Conservation (phyloP, 2,113 vertebrate genomes). For the Psilopsiagon aymara region DNA sequence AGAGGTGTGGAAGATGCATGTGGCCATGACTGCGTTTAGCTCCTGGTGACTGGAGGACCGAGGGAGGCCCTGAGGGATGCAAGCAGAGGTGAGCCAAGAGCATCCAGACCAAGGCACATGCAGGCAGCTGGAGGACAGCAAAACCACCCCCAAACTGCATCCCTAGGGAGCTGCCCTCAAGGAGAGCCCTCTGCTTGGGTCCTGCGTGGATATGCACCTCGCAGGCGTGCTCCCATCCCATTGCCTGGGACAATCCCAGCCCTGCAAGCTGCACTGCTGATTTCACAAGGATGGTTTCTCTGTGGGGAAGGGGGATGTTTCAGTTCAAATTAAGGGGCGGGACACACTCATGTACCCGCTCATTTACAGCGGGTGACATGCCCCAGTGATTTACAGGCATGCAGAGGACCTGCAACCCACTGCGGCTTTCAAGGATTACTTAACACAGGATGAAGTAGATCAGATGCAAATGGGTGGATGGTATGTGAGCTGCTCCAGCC, state of each 20-base stretch:
- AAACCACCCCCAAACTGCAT: neutral
- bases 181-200: neutral
- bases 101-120: neutral
- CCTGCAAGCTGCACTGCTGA: neutral
- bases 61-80: neutral
- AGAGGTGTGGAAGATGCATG: neutral
- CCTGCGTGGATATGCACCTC: neutral
- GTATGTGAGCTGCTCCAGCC: slow-evolving; percentile 38
- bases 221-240: neutral
- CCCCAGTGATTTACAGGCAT: slow-evolving; percentile 15
- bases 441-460: slow-evolving; percentile 15
- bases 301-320: neutral
- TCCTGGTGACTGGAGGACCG: fast-evolving
- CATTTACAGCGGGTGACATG: neutral
- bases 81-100: fast-evolving
- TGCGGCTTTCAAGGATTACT: neutral
- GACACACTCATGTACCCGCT: fast-evolving
- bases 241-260: fast-evolving
- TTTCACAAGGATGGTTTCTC: neutral
- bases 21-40: neutral
- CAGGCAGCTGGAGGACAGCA: neutral
- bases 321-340: neutral
- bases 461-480: slow-evolving; percentile 2
- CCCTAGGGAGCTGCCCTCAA: neutral
- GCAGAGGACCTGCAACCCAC: neutral